Conservation (phyloP, 2,113 vertebrate genomes). For the Acanthisitta chloris region DNA sequence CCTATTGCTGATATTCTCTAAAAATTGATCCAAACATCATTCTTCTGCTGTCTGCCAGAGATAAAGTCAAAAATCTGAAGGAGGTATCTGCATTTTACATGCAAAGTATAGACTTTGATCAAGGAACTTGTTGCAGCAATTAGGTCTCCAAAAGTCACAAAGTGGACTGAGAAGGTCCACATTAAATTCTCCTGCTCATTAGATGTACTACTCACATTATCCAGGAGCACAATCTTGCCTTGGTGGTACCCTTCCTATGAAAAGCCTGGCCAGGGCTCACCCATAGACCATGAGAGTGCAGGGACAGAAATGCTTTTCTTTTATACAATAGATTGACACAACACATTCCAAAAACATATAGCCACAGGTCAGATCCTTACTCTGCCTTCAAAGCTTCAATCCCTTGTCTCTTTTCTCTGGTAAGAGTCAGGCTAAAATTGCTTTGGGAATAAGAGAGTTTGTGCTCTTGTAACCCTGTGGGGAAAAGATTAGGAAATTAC, state of each 20-base stretch:
- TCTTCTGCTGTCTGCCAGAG: background rate
- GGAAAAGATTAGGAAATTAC: background rate
- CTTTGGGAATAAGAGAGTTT: background rate
- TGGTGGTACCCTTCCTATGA: background rate
- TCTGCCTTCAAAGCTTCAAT: background rate
- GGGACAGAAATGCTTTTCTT: background rate
- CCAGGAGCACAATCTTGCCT: background rate
- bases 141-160: background rate
- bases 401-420: background rate
- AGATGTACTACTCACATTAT: background rate
- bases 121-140: background rate
- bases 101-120: background rate
- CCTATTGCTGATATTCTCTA: background rate
- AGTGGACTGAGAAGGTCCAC: background rate
- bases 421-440: background rate
- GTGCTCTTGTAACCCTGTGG: background rate
- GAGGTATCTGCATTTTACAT: background rate
- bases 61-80: background rate
- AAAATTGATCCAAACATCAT: background rate
- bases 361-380: background rate
- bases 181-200: background rate
- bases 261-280: background rate
- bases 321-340: background rate
- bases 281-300: background rate
- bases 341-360: background rate